Evolutionary conservation across 2,888 invertebrate genomes (phyloP).

Genomic region (Sarcophaga variegata): DNA sequence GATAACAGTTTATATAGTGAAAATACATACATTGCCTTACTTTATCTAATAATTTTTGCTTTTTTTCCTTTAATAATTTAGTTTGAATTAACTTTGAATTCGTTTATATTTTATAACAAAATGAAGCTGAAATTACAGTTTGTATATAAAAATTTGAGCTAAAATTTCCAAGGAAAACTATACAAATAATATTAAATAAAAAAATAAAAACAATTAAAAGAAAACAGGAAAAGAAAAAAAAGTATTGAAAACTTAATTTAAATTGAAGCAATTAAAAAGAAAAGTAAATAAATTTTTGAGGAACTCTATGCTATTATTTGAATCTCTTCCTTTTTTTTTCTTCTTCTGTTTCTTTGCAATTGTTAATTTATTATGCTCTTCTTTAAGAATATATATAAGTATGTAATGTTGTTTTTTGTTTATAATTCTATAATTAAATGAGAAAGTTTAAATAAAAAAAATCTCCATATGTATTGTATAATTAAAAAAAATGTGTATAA

Average conservation of each 20-base stretch:
- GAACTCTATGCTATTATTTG: slow-evolving; percentile 55
- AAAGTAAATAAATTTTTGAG: slow-evolving; percentile 46
- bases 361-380: slow-evolving; percentile 6
- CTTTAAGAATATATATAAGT: not conserved
- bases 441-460: slow-evolving; percentile 21
- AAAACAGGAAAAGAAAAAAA: slow-evolving; percentile 1
- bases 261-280: slow-evolving; percentile 36
- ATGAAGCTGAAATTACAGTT: slow-evolving; percentile 69
- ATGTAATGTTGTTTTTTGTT: slow-evolving; percentile 23
- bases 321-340: slow-evolving; percentile 17
- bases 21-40: too few species aligned
- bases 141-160: slow-evolving; percentile 42
- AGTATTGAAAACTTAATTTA: slow-evolving; percentile 24
- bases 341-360: slow-evolving; percentile 17
- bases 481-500: slow-evolving; percentile 28
- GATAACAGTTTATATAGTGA: too few species aligned
- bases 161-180: slow-evolving; percentile 36
- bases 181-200: slow-evolving; percentile 41
- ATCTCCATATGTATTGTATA: slow-evolving; percentile 15
- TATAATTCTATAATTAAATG: slow-evolving; percentile 50
- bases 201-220: slow-evolving; percentile 18
- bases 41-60: not conserved
- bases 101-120: slow-evolving; percentile 25
- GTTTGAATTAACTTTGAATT: slow-evolving; percentile 61
- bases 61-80: slow-evolving; percentile 54